These are phyloP conservation scores for Cryptoprocta ferox DNA, from an alignment of 2,797 vertebrate species.

Conservation along the genomic window DNA sequence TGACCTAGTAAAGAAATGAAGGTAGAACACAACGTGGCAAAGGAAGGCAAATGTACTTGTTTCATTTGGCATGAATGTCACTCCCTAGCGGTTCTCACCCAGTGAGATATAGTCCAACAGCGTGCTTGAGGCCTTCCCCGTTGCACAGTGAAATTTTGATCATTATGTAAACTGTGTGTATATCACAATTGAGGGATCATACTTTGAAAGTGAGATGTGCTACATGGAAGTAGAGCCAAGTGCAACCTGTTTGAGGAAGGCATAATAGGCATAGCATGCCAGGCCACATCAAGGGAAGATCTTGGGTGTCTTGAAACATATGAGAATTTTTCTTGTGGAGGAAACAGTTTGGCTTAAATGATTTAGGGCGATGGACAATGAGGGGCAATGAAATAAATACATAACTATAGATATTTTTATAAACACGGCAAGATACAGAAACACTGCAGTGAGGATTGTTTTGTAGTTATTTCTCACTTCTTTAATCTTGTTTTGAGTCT, in stretches of 20 bases:
- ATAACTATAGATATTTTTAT: conserved; percentile 27
- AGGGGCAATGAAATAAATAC: conserved; percentile 19
- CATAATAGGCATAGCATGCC: background rate
- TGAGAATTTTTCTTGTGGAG: conserved; percentile 36
- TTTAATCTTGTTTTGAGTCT: conserved; percentile 29
- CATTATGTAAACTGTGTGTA: background rate
- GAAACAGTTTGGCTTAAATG: conserved; percentile 16
- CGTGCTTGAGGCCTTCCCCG: background rate
- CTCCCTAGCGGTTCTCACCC: background rate
- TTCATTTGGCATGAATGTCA: background rate
- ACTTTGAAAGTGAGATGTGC: background rate
- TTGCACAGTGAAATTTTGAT: background rate
- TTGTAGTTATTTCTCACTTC: conserved; percentile 11
- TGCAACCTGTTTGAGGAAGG: background rate
- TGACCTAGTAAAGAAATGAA: background rate
- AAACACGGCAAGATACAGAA: background rate
- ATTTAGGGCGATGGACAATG: background rate
- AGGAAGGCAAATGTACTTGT: background rate
- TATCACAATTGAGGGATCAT: background rate
- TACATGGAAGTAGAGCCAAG: background rate
- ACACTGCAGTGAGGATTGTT: background rate
- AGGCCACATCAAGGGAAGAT: conserved; percentile 20
- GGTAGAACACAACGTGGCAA: background rate
- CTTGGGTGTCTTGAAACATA: background rate
- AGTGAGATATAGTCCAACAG: background rate